These are phyloP conservation scores for Anas platyrhynchos DNA, from an alignment of 2,113 vertebrate species.

Conservation along the genomic window DNA sequence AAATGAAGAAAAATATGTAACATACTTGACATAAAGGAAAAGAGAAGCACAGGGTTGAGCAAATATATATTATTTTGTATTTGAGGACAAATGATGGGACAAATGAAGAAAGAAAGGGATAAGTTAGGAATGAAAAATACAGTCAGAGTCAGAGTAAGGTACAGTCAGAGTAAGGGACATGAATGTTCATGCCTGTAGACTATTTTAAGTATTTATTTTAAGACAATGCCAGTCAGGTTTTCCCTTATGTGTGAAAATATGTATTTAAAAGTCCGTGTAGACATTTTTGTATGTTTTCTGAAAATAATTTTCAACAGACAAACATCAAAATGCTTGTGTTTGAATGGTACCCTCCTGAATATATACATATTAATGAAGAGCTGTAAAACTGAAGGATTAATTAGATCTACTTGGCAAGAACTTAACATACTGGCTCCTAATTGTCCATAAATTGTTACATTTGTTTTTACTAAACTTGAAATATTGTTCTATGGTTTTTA, in stretches of 20 bases:
- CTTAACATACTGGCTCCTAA: background rate
- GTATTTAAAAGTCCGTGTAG: background rate
- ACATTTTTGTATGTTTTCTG: background rate
- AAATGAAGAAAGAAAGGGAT: background rate
- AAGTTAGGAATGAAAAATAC: background rate
- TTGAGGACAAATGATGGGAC: background rate
- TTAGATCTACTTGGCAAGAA: background rate
- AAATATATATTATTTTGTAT: background rate
- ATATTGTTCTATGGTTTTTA: background rate
- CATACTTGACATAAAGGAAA: background rate
- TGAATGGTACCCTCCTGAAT: background rate
- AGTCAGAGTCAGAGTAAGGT: background rate
- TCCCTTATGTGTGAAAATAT: background rate
- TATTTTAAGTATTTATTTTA: background rate
- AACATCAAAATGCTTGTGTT: background rate
- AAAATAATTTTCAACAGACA: background rate
- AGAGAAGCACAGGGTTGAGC: background rate
- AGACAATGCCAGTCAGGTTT: background rate
- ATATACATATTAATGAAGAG: background rate
- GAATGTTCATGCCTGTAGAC: background rate
- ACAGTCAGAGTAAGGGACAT: background rate
- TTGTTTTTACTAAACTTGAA: background rate
- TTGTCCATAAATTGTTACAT: rapidly evolving
- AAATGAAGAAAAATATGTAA: background rate
- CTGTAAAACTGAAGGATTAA: background rate